Evolutionary conservation across 64 coral and sea anemone species (phyloP).

Genomic region (Stichodactyla mertensii): DNA sequence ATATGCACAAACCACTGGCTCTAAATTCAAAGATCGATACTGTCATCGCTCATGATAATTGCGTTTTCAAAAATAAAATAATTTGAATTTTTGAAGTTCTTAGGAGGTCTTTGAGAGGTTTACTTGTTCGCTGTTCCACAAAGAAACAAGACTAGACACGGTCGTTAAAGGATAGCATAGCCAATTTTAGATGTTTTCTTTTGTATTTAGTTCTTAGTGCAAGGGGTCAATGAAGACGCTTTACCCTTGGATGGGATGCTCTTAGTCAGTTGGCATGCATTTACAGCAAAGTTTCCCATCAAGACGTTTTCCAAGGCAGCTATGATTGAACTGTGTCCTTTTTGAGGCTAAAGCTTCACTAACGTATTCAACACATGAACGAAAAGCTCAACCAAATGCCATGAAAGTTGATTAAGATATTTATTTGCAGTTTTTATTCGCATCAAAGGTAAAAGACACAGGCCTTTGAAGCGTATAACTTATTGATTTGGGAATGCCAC

Average conservation of each 20-base stretch:
- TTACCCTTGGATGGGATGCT: neutral
- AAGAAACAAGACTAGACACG: neutral
- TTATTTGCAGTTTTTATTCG: constrained; percentile 20
- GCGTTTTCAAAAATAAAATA: constrained; percentile 23
- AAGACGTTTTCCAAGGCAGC: neutral
- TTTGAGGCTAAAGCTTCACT: neutral
- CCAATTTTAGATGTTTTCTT: neutral
- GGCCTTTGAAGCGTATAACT: neutral
- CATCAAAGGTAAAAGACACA: neutral
- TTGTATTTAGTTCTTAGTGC: neutral
- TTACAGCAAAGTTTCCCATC: neutral
- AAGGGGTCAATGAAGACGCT: neutral
- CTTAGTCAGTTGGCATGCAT: neutral
- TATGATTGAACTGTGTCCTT: neutral
- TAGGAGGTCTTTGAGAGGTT: neutral
- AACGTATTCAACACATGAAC: neutral
- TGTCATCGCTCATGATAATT: constrained; percentile 24
- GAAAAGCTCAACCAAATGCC: neutral
- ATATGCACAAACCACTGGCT: constrained; percentile 11
- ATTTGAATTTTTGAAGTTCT: constrained; percentile 29
- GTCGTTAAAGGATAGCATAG: constrained; percentile 22
- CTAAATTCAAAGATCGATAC: constrained; percentile 11
- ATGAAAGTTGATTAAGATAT: constrained; percentile 20
- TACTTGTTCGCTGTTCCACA: neutral
- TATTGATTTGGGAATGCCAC: neutral